phyloP scores from a whole-genome alignment of 2,113 vertebrate species.

The Hippocampus comes region DNA sequence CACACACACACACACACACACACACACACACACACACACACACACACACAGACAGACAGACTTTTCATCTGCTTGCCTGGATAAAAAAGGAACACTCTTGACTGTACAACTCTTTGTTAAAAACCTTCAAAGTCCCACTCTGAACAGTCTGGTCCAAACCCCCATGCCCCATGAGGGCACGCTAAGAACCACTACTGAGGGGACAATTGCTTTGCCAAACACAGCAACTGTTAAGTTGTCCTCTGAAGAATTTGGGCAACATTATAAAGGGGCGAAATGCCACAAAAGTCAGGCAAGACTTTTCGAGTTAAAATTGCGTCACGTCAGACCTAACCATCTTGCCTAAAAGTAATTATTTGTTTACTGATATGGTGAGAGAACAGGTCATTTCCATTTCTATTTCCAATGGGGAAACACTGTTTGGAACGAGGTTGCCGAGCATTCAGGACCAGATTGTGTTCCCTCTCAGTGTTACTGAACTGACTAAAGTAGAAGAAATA shows the following conservation, averaged over 20 bases:
- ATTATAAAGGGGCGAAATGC: too few species aligned
- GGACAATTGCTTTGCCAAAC: neutral
- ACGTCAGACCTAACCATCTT: too few species aligned
- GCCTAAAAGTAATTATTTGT: too few species aligned
- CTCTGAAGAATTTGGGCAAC: too few species aligned
- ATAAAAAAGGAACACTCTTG: neutral
- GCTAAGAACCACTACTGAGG: neutral
- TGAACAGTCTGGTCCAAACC: neutral
- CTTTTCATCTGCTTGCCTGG: neutral
- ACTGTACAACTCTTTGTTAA: neutral
- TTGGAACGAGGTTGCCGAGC: neutral
- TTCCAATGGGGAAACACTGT: neutral
- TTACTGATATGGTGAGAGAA: neutral
- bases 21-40: neutral
- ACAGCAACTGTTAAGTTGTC: neutral
- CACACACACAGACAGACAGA: neutral
- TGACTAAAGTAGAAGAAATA: neutral
- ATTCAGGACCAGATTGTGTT: neutral
- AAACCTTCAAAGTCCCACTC: neutral
- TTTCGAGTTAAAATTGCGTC: neutral
- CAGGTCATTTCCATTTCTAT: too few species aligned
- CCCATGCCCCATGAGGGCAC: neutral
- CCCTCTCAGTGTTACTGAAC: neutral
- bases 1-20: neutral
- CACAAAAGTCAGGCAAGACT: too few species aligned